Base-by-base conservation (phyloP, 2,797 vertebrate species). In the Syngnathus rostellatus region DNA sequence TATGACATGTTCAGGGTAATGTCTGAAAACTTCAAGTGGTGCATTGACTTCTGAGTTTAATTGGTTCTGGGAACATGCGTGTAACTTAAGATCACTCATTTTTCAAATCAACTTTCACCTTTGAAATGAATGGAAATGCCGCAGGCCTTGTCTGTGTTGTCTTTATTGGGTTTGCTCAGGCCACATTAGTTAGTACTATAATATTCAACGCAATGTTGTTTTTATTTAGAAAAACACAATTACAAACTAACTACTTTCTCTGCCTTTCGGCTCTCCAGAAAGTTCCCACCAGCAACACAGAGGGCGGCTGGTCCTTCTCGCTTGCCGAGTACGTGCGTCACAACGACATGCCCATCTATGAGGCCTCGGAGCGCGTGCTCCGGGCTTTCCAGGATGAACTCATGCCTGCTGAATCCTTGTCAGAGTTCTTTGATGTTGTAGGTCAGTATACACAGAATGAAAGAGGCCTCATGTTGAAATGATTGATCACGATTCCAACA, bases 251-350 rank as follows among this genome's bases (percentile, higher is more conserved):
- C 31, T 31, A 4, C 10, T 38, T 58, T 61, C 43, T 45, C n/a
- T 66, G 25, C 3, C 3, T 19, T 64, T 46, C 39, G 63, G 16
- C 41, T 10, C 0, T 41, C 62, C 76, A 89, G 88, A 89, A 98
- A 90, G 97, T 98, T 78, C 94, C 97, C 85, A 95, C 94, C 78
- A 98, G 96, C 84, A 99, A 96, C 93, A 98, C 96, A 1, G 97
- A 99, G 89, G 97, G 97, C 73, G 97, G 97, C 89, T 99, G 97
- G 97, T 99, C 97, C 90, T 99, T 94, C 91, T 98, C 97, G 16
- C 92, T 99, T 69, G 97, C 97, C 0, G 97, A 99, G 67, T 98
- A 97, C 75, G 94, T 99, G 78, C 91, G 97, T 76, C 95, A 98
- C 87, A 98, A 95, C 0, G 97, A 99, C 92, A 98, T 99, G 96